Evolutionary conservation across 2,113 vertebrate species (phyloP).

Genomic region (Carassius carassius): DNA sequence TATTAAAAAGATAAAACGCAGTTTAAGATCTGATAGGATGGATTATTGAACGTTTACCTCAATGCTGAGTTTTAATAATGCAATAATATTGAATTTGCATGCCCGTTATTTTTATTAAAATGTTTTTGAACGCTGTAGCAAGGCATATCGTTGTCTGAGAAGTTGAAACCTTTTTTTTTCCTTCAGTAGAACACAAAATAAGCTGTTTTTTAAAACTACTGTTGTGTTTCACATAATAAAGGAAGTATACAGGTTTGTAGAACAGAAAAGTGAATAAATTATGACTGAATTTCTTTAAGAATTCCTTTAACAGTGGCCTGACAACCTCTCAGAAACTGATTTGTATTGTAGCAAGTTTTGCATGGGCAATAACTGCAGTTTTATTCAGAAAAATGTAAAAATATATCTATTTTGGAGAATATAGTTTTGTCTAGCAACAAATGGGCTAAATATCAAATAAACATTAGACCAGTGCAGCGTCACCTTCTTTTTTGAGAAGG

Average conservation of each 20-base stretch:
- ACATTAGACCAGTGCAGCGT: neutral
- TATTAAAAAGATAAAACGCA: conserved; percentile 73
- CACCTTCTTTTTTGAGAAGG: neutral
- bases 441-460: neutral
- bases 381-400: neutral
- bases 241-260: neutral
- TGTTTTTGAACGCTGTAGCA: conserved; percentile 13
- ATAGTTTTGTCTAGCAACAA: neutral
- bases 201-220: neutral
- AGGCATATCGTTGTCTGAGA: neutral
- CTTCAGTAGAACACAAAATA: neutral
- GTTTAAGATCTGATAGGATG: conserved; percentile 70
- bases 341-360: neutral
- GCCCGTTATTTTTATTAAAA: conserved; percentile 55
- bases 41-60: conserved; percentile 64
- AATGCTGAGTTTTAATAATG: conserved; percentile 74
- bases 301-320: neutral
- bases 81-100: conserved; percentile 50
- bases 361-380: neutral
- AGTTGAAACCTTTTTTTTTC: neutral
- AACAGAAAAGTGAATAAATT: neutral
- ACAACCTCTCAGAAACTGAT: neutral
- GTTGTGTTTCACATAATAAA: too few relatives aligned
- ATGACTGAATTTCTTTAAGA: neutral
- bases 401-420: neutral